A percentile compares a stretch with the other conserved stretches of the same genome.
These are phyloP conservation scores for Tenthredo scrophulariae DNA, from an alignment of 2,888 invertebrate genomes.

Conservation along the genomic window DNA sequence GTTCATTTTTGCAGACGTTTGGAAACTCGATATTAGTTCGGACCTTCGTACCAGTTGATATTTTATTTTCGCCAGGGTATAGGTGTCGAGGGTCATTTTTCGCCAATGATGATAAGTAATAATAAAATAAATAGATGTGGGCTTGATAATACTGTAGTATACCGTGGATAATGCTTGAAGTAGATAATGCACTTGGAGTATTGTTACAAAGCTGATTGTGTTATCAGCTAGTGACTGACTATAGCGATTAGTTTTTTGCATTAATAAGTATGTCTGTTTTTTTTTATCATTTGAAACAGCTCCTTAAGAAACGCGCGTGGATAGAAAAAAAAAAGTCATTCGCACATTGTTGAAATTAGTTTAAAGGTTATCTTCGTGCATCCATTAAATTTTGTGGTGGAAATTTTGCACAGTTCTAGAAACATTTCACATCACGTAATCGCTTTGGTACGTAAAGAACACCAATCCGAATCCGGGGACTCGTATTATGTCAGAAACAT, in stretches of 20 bases:
- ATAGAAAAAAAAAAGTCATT: neutral
- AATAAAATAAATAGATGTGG: neutral
- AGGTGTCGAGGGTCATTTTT: too few relatives aligned
- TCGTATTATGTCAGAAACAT: neutral
- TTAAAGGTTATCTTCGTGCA: neutral
- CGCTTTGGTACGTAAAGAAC: neutral
- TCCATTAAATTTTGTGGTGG: neutral
- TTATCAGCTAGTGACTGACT: neutral
- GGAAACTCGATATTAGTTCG: neutral
- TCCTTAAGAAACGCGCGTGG: neutral
- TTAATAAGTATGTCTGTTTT: neutral
- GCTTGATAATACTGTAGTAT: neutral
- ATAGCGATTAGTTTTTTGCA: neutral
- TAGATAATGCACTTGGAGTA: neutral
- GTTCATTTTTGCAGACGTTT: neutral
- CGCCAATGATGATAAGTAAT: too few relatives aligned
- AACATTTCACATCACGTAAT: neutral
- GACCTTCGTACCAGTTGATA: neutral
- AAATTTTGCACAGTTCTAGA: neutral
- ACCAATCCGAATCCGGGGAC: neutral
- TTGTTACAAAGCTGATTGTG: neutral
- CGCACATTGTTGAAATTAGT: neutral
- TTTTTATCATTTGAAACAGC: neutral
- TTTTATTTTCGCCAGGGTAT: neutral
- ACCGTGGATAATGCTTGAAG: too few relatives aligned